Base-by-base conservation (phyloP, 2,888 invertebrate species). In the Pheosia tremula region DNA sequence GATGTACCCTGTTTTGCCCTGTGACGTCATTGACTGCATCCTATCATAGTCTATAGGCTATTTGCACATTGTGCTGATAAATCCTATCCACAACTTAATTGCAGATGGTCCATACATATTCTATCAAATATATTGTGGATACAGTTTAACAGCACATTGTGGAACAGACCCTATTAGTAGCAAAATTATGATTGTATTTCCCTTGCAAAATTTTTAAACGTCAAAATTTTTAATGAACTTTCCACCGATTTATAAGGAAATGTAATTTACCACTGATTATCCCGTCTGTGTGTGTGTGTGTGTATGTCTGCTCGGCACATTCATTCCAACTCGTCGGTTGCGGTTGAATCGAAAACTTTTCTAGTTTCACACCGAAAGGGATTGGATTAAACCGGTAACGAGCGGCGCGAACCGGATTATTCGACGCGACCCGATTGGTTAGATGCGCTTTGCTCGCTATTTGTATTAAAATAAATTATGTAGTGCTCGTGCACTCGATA, bases 321-420 rank as follows among this genome's bases (percentile, higher is more conserved):
- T 68, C 71, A 68, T 74, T 78, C 63, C 52, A 57, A 24, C 56
- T 39, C 47, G 53, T 66, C 66, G 62, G 59, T 61, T 57, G 72
- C 62, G 69, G 72, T 77, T 72, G 71, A 72, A 79, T 76, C 72
- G 77, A 68, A 74, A 81, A 81, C 70, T 81, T 81, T 77, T 75
- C 74, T 71, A 76, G 74, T 75, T 75, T 71, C 68, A 66, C 65
- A 66, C 74, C 71, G 60, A 68, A 73, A 78, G 74, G 75, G 77
- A 77, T 79, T 75, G 75, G 69, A 79, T 79, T 78, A 79, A 79
- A 75, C 72, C 67, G 68, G 73, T 67, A 73, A 72, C 76, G 72
- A 69, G 72, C 67, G 63, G 62, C 67, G 53, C 58, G 65, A 70
- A 75, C 71, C 61, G 71, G 78, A 77, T 78, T 77, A 74, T 79